phyloP scores from a whole-genome alignment of 2,888 invertebrate genomes.

The Archaeoteleia sp. region DNA sequence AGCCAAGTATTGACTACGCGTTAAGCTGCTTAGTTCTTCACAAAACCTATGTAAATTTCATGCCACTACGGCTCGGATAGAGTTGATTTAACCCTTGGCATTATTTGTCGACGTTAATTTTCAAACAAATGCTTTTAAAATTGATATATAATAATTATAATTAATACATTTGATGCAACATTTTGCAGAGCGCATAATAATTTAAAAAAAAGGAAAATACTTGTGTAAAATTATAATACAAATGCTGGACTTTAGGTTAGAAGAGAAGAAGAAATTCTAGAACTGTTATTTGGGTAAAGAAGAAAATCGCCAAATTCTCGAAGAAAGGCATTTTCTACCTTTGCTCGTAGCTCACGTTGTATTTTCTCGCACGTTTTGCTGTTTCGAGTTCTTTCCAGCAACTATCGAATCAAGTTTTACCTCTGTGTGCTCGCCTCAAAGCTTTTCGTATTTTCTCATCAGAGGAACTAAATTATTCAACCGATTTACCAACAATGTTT shows the following conservation, averaged over 20 bases:
- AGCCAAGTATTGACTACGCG: slow-evolving; percentile 32
- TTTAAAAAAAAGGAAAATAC: no score
- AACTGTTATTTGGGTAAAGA: slow-evolving; percentile 1
- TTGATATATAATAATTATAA: no score
- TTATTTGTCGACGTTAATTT: no score
- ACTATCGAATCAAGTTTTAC: slow-evolving; percentile 39
- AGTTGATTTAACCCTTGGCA: slow-evolving; percentile 8
- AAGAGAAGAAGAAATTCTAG: no score
- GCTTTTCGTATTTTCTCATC: slow-evolving; percentile 41
- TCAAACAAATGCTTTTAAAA: no score
- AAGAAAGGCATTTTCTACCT: slow-evolving; percentile 23
- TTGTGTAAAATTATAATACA: no score
- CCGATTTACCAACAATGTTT: slow-evolving; percentile 40
- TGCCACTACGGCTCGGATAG: background rate
- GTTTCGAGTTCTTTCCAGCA: slow-evolving; percentile 30
- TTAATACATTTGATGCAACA: no score
- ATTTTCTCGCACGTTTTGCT: slow-evolving; percentile 19
- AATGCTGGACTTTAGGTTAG: no score
- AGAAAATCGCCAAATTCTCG: slow-evolving; percentile 6
- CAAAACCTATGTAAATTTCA: slow-evolving; percentile 27
- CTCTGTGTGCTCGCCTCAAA: slow-evolving; percentile 30
- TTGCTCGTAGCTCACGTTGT: slow-evolving; percentile 18
- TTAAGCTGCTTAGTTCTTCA: slow-evolving; percentile 26
- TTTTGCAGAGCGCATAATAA: no score
- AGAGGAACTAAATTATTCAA: slow-evolving; percentile 40